Conservation (phyloP, 2,888 invertebrate species). For the Phortica magna region DNA sequence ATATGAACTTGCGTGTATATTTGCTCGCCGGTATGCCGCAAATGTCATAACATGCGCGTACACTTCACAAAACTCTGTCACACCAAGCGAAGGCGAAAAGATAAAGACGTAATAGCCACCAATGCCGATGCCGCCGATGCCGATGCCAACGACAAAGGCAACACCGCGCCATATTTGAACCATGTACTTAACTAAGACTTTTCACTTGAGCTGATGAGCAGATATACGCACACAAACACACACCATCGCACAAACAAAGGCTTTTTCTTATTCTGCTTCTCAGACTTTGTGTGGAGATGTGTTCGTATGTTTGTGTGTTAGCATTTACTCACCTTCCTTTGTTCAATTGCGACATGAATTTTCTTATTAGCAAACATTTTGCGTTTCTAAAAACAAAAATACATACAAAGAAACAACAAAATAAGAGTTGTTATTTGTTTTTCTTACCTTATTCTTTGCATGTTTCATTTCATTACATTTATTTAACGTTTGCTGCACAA, state of each 20-base stretch:
- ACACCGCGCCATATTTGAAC: neutral
- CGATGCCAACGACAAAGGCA: neutral
- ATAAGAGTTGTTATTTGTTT: neutral
- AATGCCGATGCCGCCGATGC: neutral
- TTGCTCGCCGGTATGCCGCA: neutral
- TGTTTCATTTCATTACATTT: slow-evolving; percentile 18
- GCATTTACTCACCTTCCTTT: neutral
- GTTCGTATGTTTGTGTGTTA: neutral
- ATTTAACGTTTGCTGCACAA: slow-evolving; percentile 11
- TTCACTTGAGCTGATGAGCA: neutral
- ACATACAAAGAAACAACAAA: neutral
- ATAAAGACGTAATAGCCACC: slow-evolving; percentile 14
- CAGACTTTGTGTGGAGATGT: neutral
- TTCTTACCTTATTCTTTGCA: slow-evolving; percentile 15
- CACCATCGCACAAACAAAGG: neutral
- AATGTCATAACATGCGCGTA: neutral
- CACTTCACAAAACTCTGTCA: neutral
- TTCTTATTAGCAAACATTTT: neutral
- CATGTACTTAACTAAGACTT: neutral
- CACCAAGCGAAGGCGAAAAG: neutral
- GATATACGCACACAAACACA: neutral
- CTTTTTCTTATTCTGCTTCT: neutral
- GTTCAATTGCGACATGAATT: neutral
- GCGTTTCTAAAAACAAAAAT: neutral
- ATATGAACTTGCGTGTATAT: neutral